These are phyloP conservation scores for Phalloptychus januarius DNA, from an alignment of 2,797 vertebrate species.

Conservation along the genomic window DNA sequence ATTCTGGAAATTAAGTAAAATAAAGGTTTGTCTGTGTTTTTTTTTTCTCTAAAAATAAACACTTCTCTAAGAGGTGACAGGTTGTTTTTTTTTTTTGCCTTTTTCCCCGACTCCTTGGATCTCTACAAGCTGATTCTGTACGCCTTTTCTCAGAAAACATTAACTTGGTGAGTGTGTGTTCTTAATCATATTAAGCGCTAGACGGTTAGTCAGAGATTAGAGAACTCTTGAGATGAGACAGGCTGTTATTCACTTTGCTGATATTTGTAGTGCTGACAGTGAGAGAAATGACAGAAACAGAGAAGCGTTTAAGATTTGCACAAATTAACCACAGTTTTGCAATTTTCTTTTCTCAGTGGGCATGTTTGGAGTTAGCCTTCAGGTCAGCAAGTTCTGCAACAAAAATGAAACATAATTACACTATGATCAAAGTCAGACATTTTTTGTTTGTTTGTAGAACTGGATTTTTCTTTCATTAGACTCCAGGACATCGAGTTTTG, in stretches of 20 bases:
- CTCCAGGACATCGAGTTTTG: not conserved
- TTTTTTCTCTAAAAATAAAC: not conserved
- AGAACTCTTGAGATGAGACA: slow-evolving; percentile 11
- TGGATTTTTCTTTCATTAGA: not conserved
- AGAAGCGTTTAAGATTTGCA: not conserved
- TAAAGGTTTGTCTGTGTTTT: not conserved
- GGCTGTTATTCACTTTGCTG: slow-evolving; percentile 30
- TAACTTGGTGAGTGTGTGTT: slow-evolving; percentile 17
- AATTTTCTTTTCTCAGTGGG: not conserved
- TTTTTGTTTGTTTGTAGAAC: not conserved
- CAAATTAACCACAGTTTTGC: not conserved
- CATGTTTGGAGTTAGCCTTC: not conserved
- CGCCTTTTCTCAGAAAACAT: slow-evolving; percentile 14
- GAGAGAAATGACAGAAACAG: not conserved
- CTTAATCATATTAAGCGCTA: slow-evolving; percentile 16
- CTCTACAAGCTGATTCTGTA: not conserved
- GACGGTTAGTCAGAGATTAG: slow-evolving; percentile 48
- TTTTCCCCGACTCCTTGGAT: not conserved
- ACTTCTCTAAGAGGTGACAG: not conserved
- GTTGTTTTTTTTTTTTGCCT: not conserved
- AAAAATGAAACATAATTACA: not conserved
- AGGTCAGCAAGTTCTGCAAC: not conserved
- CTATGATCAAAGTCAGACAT: not conserved
- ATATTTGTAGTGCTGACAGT: not conserved
- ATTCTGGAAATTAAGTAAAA: not conserved